Base-by-base conservation (phyloP, 2,888 invertebrate species). In the Hymenopus coronatus region DNA sequence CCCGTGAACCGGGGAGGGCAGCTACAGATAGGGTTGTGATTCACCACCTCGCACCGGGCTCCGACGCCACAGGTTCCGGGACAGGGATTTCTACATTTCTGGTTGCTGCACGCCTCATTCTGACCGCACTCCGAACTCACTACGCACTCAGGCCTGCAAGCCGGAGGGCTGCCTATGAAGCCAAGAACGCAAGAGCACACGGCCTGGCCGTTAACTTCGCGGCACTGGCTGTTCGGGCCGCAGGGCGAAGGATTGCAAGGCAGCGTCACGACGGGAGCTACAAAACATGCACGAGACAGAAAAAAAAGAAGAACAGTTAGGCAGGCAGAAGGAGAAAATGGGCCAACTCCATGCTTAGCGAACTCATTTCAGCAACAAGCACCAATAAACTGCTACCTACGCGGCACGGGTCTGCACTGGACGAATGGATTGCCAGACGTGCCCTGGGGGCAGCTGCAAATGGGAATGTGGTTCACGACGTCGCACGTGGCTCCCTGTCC, bases 11-110 rank as follows among this genome's bases (percentile, higher is more conserved):
- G 94, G 82, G 94, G 93, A 14, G 95, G 95, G 92, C 97, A 97
- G 90, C 95, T 95, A 92, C 97, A 97, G 92, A 96, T 96, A 1
- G 97, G 97, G 92, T 96, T 96, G 92, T 97, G 97, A 92, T 96
- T 97, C 7, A 96, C 95, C 28, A 96, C 96, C 91, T 95, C 95
- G 92, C 97, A 97, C 86, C 94, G 92, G 12, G 97, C 96, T 91
- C 94, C 94, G 14, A 96, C 92, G 40, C 97, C 97, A 93, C 97
- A 97, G 27, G 96, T 95, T 90, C 97, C 97, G 84, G 95, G 95
- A 91, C 97, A 97, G 28, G 97, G 97, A 93, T 97, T 95, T 87
- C 95, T 94, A 92, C 98, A 98, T 93, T 96, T 96, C 91, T 97
- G 96, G 92, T 96, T 97, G 91, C 95, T 95, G 92, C 98, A 98